Evolutionary conservation across 2,888 invertebrate genomes (phyloP).

Genomic region (Cephus nigrinus): DNA sequence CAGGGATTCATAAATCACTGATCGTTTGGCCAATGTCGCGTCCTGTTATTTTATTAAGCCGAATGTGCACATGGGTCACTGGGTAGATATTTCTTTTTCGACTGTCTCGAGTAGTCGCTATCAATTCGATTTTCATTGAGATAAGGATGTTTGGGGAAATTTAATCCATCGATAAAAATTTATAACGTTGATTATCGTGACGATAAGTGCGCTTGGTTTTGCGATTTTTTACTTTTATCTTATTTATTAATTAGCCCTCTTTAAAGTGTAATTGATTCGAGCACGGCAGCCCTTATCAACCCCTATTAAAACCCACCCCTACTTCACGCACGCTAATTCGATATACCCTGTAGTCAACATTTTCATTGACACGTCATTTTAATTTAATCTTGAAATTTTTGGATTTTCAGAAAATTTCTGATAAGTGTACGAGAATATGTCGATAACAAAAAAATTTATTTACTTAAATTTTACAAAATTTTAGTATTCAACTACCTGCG

Average conservation of each 20-base stretch:
- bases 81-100: background rate
- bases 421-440: no score
- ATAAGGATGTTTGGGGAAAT: no score
- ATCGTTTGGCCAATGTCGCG: background rate
- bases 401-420: no score
- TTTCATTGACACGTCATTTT: background rate
- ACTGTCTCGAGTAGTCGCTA: no score
- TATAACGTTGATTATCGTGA: background rate
- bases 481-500: background rate
- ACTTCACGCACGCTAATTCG: constrained; percentile 8
- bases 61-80: background rate
- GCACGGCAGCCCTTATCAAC: background rate
- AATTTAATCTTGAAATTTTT: no score
- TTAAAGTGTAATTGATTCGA: background rate
- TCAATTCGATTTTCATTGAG: no score
- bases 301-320: background rate
- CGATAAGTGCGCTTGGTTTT: background rate
- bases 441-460: background rate
- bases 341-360: background rate
- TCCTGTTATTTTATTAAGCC: background rate
- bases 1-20: background rate
- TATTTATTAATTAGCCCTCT: background rate
- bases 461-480: background rate
- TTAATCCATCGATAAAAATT: background rate
- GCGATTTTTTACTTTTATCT: background rate